Conservation (phyloP, 2,888 invertebrate genomes). For the Digitonthophagus gazella region DNA sequence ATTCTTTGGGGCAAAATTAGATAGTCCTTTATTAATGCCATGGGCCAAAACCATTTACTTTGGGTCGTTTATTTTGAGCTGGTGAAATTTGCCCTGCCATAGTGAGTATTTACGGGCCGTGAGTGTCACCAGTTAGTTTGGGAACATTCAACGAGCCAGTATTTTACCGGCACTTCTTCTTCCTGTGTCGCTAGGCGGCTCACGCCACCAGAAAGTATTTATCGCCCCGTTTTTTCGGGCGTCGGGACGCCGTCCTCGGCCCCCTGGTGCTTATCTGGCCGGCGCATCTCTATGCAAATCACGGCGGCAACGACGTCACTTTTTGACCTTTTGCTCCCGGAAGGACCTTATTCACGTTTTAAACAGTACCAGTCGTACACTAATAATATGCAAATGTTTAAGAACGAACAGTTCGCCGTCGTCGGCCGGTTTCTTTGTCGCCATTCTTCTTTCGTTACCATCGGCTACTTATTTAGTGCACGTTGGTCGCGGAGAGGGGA, state of each 20-base stretch:
- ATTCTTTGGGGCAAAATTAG: no score
- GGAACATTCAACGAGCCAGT: constrained; percentile 11
- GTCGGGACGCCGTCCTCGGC: neutral
- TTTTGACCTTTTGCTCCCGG: constrained; percentile 26
- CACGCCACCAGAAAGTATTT: constrained; percentile 26
- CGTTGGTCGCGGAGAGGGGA: neutral
- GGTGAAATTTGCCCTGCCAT: constrained; percentile 11
- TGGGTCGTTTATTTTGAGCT: neutral
- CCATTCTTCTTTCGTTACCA: constrained; percentile 8
- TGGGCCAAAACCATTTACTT: no score
- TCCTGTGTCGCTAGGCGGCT: constrained; percentile 18
- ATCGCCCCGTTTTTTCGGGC: constrained; percentile 18
- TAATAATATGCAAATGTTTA: constrained; percentile 25
- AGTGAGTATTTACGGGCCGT: neutral
- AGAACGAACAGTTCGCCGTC: neutral
- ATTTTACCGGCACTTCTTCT: constrained; percentile 21
- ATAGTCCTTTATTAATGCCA: no score
- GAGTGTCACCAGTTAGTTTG: constrained; percentile 9
- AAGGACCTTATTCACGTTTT: constrained; percentile 25
- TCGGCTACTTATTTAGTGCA: constrained; percentile 11
- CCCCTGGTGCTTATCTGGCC: constrained; percentile 5
- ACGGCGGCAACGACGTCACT: constrained; percentile 16
- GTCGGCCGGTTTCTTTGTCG: neutral
- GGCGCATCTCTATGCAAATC: constrained; percentile 24
- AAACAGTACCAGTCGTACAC: constrained; percentile 21